These are phyloP conservation scores for Babylonia areolata DNA, from an alignment of 1,140 invertebrate species.

Conservation along the genomic window DNA sequence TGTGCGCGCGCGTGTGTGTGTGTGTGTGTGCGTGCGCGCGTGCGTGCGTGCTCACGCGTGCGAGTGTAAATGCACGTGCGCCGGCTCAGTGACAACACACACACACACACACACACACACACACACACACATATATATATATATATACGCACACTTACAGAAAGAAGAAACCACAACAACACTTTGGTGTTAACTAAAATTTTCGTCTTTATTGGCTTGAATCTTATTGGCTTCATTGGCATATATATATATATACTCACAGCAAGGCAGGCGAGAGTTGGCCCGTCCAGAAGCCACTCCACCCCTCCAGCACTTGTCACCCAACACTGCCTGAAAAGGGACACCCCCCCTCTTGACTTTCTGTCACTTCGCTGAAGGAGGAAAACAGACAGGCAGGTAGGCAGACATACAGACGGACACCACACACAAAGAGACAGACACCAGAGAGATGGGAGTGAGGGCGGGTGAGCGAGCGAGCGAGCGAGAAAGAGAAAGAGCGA, in stretches of 20 bases:
- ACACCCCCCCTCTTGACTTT: background rate
- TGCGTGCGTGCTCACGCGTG: background rate
- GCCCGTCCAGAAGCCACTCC: slow-evolving; percentile 52
- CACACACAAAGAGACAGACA: background rate
- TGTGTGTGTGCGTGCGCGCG: background rate
- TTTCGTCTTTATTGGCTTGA: background rate
- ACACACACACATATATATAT: background rate
- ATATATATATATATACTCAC: slow-evolving; percentile 27
- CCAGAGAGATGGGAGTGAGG: too few species aligned
- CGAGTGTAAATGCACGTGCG: background rate
- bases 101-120: too few species aligned
- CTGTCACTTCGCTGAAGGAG: background rate
- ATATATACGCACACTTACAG: background rate
- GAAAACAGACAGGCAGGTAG: background rate
- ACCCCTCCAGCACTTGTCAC: slow-evolving; percentile 31
- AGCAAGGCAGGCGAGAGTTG: slow-evolving; percentile 45
- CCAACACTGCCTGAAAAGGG: slow-evolving; percentile 45
- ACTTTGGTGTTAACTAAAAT: background rate
- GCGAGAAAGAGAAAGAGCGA: too few species aligned
- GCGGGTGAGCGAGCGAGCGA: too few species aligned
- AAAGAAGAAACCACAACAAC: too few species aligned
- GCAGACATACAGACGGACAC: background rate
- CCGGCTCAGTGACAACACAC: too few species aligned
- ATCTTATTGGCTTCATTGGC: background rate
- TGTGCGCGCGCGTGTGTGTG: background rate